These are phyloP conservation scores for Pseudomyrmex concolor DNA, from an alignment of 1,140 invertebrate species.

Conservation along the genomic window DNA sequence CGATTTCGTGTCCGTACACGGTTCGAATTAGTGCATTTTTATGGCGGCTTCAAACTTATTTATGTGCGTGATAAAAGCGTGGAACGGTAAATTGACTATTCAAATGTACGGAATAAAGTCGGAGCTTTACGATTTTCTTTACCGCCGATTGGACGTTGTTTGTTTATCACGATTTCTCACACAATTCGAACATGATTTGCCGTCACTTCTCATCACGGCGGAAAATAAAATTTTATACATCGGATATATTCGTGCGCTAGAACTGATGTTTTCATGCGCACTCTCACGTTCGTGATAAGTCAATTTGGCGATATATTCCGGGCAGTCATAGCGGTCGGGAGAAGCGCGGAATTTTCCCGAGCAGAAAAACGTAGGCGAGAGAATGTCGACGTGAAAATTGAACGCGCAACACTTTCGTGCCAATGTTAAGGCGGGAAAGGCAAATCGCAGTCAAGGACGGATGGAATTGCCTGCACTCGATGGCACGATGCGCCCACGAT, in stretches of 20 bases:
- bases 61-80: background rate
- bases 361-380: background rate
- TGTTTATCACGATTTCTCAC: background rate
- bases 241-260: no score
- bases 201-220: background rate
- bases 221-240: conserved; percentile 8
- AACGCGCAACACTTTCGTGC: background rate
- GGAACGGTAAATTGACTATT: background rate
- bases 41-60: background rate
- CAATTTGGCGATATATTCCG: background rate
- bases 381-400: conserved; percentile 12
- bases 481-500: background rate
- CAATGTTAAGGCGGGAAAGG: background rate
- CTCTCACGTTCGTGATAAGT: background rate
- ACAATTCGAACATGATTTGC: background rate
- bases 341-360: conserved; percentile 6
- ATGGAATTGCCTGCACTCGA: conserved; percentile 8
- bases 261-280: background rate
- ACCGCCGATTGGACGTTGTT: background rate
- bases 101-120: background rate
- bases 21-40: background rate
- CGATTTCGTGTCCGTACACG: background rate
- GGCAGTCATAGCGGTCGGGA: background rate
- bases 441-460: background rate
- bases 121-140: background rate